phyloP scores from a whole-genome alignment of 1,140 invertebrate genomes.

The Ephestia elutella region DNA sequence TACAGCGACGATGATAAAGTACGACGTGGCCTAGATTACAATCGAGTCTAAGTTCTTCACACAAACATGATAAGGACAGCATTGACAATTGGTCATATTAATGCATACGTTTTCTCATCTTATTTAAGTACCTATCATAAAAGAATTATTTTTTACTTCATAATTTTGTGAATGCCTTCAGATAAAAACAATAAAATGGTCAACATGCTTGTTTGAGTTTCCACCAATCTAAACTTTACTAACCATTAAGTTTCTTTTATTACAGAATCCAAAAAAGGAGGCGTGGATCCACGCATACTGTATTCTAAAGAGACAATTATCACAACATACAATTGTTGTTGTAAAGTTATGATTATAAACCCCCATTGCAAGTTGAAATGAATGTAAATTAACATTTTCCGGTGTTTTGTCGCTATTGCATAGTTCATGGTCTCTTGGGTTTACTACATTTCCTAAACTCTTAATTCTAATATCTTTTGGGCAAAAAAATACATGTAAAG shows the following conservation, averaged over 20 bases:
- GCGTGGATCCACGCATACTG: no score
- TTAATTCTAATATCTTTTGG: no score
- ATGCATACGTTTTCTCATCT: slow-evolving; percentile 7
- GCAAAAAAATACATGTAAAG: no score
- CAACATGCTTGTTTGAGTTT: no score
- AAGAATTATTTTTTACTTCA: no score
- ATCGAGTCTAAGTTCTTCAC: slow-evolving; percentile 10
- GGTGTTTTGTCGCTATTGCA: background rate
- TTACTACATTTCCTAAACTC: background rate
- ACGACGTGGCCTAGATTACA: slow-evolving; percentile 11
- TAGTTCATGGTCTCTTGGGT: background rate
- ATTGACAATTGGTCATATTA: slow-evolving; percentile 11
- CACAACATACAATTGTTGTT: no score
- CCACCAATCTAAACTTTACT: no score
- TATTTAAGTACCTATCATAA: no score
- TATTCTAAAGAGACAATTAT: no score
- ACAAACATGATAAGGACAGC: slow-evolving; percentile 11
- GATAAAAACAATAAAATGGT: background rate
- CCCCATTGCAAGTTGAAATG: background rate
- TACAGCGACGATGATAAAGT: background rate
- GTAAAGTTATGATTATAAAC: background rate
- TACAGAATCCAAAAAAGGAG: background rate
- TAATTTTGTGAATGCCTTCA: no score
- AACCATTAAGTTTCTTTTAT: no score
- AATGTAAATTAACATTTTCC: background rate